Conservation (phyloP, 1,140 invertebrate species). For the Drosophila ananassae region DNA sequence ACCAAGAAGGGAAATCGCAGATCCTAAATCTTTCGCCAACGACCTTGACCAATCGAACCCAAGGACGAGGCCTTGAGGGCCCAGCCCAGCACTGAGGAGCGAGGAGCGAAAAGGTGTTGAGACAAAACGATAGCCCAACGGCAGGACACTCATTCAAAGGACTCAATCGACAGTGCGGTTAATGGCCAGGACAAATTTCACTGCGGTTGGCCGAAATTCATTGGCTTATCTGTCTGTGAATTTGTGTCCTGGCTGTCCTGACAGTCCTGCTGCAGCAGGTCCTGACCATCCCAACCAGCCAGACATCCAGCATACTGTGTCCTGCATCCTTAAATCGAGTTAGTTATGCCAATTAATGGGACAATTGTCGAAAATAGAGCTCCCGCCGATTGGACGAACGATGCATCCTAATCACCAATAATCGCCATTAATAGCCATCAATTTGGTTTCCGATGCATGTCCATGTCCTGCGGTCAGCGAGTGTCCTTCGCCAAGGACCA, state of each 20-base stretch:
- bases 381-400: constrained; percentile 34
- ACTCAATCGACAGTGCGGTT: constrained; percentile 41
- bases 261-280: neutral
- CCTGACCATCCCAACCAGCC: neutral
- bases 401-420: constrained; percentile 46
- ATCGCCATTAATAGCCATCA: constrained; percentile 51
- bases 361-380: constrained; percentile 53
- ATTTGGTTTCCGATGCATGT: constrained; percentile 30
- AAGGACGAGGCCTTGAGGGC: constrained; percentile 15
- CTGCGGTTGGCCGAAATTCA: constrained; percentile 52
- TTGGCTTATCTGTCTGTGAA: constrained; percentile 17
- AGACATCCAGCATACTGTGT: constrained; percentile 2
- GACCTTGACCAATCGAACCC: constrained; percentile 35
- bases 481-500: constrained; percentile 29
- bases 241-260: constrained; percentile 11
- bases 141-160: constrained; percentile 6
- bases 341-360: constrained; percentile 78
- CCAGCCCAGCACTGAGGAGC: neutral
- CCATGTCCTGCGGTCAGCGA: constrained; percentile 42
- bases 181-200: constrained; percentile 48
- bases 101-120: constrained; percentile 30
- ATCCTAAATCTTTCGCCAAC: neutral
- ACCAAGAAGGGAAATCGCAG: neutral
- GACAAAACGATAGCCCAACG: constrained; percentile 6
- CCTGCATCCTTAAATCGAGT: constrained; percentile 86